These are phyloP conservation scores for Bothrops jararaca DNA, from an alignment of 2,113 vertebrate genomes.

Conservation along the genomic window DNA sequence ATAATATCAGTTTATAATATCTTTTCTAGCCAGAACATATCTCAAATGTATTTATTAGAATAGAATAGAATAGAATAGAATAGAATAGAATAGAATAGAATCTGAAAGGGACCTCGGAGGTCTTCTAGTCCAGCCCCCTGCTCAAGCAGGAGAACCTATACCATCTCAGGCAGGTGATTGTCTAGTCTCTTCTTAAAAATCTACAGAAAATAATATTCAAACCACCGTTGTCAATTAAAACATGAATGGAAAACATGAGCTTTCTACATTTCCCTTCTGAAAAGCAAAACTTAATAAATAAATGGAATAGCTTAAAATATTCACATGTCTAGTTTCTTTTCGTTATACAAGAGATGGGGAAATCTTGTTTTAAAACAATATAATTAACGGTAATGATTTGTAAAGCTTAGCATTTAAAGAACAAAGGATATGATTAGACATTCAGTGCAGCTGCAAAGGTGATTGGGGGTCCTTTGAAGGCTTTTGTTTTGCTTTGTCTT, in stretches of 20 bases:
- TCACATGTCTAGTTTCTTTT: not conserved
- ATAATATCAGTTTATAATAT: no score
- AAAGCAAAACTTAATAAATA: not conserved
- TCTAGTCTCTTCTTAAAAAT: no score
- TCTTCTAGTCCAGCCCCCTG: no score
- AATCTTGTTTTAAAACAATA: slow-evolving; percentile 16
- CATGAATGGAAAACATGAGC: not conserved
- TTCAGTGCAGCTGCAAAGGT: slow-evolving; percentile 9
- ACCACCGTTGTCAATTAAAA: not conserved
- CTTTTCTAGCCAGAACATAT: no score
- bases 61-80: no score
- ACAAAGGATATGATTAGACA: not conserved
- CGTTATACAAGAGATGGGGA: not conserved
- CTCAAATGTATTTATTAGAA: no score
- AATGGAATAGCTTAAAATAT: not conserved
- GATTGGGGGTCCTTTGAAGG: not conserved
- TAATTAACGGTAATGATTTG: slow-evolving; percentile 1
- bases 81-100: no score
- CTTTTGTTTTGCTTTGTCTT: not conserved
- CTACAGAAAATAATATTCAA: not conserved
- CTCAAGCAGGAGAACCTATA: no score
- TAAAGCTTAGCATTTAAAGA: slow-evolving; percentile 9
- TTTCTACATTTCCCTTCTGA: not conserved
- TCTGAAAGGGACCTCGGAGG: no score
- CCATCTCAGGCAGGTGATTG: no score